Conservation (phyloP, 1,140 invertebrate genomes). For the Chelonus insularis region DNA sequence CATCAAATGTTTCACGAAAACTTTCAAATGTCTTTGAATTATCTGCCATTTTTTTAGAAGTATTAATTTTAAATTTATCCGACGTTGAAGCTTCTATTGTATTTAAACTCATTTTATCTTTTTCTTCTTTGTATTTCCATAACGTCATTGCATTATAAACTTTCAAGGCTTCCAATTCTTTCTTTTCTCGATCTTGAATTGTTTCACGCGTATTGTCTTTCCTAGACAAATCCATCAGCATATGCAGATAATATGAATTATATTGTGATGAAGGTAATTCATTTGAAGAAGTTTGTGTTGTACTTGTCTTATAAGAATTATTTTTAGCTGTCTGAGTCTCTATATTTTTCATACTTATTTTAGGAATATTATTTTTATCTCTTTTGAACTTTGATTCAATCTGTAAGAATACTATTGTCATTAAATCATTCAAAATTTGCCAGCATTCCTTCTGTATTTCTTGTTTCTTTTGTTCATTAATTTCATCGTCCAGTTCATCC, state of each 20-base stretch:
- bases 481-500: neutral
- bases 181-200: conserved; percentile 12
- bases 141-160: conserved; percentile 32
- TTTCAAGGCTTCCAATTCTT: conserved; percentile 30
- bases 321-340: no score
- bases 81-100: neutral
- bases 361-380: no score
- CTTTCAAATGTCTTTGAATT: no score
- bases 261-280: no score
- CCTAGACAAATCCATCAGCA: neutral
- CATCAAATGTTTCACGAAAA: no score
- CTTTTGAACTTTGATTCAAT: no score
- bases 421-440: no score
- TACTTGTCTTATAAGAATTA: no score
- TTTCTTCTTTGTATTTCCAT: conserved; percentile 20
- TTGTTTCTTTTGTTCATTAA: neutral
- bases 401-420: no score
- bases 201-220: conserved; percentile 4
- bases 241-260: neutral
- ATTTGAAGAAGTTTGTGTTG: no score
- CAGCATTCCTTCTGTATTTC: neutral
- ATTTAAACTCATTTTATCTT: conserved; percentile 24
- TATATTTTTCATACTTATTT: no score
- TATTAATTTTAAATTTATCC: neutral
- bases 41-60: no score